Percentiles rank a stretch among this genome's conserved stretches.
Conservation (phyloP, 2,797 vertebrate genomes). For the Distichodus sexfasciatus region DNA sequence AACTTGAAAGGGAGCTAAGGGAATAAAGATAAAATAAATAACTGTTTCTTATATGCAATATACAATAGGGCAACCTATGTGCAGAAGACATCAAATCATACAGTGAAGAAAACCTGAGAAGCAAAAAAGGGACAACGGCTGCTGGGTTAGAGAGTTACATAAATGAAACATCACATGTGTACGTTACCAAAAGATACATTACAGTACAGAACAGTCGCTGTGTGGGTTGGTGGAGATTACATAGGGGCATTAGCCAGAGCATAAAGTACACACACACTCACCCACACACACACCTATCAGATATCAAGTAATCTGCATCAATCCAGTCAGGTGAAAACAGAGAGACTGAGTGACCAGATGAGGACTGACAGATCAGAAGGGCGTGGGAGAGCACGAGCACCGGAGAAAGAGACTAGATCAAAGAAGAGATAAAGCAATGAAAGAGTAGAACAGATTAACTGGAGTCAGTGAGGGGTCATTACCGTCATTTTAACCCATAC, state of each 20-base stretch:
- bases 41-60: too few species aligned
- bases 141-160: too few species aligned
- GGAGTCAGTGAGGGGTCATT: conserved; percentile 19
- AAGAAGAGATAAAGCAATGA: conserved; percentile 12
- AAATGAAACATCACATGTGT: too few species aligned
- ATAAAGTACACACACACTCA: conserved; percentile 34
- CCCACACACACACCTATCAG: conserved; percentile 51
- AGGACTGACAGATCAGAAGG: conserved; percentile 33
- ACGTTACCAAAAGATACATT: background rate
- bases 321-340: conserved; percentile 55
- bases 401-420: conserved; percentile 30
- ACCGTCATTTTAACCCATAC: background rate
- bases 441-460: conserved; percentile 29
- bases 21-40: too few species aligned
- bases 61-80: too few species aligned
- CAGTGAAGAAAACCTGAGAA: too few species aligned
- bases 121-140: too few species aligned
- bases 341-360: conserved; percentile 63
- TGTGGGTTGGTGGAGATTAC: too few species aligned
- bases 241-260: background rate
- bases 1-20: too few species aligned
- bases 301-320: conserved; percentile 60
- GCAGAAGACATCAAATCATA: too few species aligned
- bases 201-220: too few species aligned
- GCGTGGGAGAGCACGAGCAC: conserved; percentile 51